Percentiles rank a stretch among this genome's conserved stretches.
These are phyloP conservation scores for Fragum fragum DNA, from an alignment of 2,888 invertebrate genomes.

Conservation along the genomic window DNA sequence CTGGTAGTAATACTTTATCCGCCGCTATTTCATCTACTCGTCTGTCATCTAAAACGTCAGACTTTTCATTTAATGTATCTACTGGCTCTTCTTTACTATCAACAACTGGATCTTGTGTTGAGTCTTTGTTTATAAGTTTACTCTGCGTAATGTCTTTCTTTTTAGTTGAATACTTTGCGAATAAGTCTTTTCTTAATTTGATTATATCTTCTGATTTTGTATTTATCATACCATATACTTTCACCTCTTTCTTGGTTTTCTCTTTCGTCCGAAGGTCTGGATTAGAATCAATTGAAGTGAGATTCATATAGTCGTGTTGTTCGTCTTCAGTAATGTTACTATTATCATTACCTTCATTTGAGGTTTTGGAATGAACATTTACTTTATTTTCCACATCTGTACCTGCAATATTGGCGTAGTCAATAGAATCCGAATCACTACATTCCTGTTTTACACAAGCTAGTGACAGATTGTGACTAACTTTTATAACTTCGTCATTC, in stretches of 20 bases:
- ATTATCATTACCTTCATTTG: background rate
- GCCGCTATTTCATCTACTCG: slow-evolving; percentile 21
- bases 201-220: slow-evolving; percentile 27
- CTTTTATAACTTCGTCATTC: slow-evolving; percentile 52
- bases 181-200: slow-evolving; percentile 14
- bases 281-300: slow-evolving; percentile 31
- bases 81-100: background rate
- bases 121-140: background rate
- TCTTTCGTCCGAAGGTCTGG: slow-evolving; percentile 1
- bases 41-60: background rate
- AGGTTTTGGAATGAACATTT: slow-evolving; percentile 23
- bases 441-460: slow-evolving; percentile 5
- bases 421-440: slow-evolving; percentile 9
- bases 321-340: slow-evolving; percentile 21
- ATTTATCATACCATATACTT: slow-evolving; percentile 27
- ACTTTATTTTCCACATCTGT: slow-evolving; percentile 11
- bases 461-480: background rate
- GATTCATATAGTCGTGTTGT: slow-evolving; percentile 58
- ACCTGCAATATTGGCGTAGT: slow-evolving; percentile 49
- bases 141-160: background rate
- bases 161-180: slow-evolving; percentile 1
- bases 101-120: background rate
- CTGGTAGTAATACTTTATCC: slow-evolving; percentile 14
- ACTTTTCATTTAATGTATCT: background rate
- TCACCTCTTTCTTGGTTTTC: background rate